phyloP scores from a whole-genome alignment of 2,113 vertebrate species.

The Toxotes chatareus region DNA sequence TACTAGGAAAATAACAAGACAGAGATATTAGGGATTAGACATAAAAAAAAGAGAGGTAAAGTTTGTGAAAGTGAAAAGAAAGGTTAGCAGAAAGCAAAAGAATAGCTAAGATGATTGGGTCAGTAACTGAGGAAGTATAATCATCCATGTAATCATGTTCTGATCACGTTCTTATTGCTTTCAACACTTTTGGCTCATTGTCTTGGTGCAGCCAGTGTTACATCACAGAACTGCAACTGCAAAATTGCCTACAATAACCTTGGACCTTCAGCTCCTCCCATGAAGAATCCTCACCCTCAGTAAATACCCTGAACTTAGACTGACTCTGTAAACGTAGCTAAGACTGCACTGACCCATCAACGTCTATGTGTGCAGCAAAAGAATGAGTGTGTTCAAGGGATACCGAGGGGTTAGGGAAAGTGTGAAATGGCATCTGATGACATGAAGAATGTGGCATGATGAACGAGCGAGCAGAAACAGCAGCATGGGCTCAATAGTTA shows the following conservation, averaged over 20 bases:
- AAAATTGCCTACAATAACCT: conserved; percentile 11
- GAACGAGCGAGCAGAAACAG: conserved; percentile 67
- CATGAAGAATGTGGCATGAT: conserved; percentile 76
- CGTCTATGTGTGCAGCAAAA: conserved; percentile 23
- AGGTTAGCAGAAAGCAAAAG: background rate
- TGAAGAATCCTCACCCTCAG: conserved; percentile 14
- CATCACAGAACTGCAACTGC: conserved; percentile 32
- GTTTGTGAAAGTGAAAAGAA: background rate
- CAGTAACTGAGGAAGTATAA: background rate
- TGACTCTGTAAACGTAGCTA: conserved; percentile 21
- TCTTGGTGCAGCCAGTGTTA: background rate
- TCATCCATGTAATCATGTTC: background rate
- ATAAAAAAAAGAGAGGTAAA: background rate
- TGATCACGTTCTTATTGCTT: conserved; percentile 12
- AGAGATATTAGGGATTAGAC: background rate
- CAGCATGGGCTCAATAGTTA: conserved; percentile 71
- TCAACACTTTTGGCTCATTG: background rate
- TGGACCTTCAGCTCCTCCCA: conserved; percentile 9
- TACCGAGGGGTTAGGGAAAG: conserved; percentile 66
- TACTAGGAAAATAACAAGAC: conserved; percentile 68
- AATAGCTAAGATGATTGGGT: background rate
- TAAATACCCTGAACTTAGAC: conserved; percentile 38
- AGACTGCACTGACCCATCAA: conserved; percentile 29
- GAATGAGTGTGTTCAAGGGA: conserved; percentile 14
- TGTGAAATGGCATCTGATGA: conserved; percentile 74